A percentile compares a stretch with the other conserved stretches of the same genome.
These are phyloP conservation scores for Dermochelys coriacea DNA, from an alignment of 2,797 vertebrate species.

Conservation along the genomic window DNA sequence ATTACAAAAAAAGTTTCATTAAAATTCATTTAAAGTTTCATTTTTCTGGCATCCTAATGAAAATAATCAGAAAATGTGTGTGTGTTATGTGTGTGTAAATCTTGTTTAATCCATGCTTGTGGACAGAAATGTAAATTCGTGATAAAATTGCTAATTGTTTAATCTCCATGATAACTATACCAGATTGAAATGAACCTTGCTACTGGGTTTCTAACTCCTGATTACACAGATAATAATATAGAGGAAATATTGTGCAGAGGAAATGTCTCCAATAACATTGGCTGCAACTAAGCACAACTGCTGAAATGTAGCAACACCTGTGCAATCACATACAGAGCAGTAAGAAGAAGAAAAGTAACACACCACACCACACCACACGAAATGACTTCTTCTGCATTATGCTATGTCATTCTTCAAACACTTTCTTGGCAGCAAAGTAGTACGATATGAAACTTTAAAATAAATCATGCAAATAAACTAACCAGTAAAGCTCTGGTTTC, in stretches of 20 bases:
- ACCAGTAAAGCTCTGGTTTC: not conserved
- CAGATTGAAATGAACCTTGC: not conserved
- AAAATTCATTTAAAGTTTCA: not conserved
- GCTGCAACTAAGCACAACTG: not conserved
- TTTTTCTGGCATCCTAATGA: constrained; percentile 24
- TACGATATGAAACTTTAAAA: no score
- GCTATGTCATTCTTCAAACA: no score
- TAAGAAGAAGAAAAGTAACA: not conserved
- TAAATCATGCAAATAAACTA: no score
- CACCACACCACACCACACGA: not conserved
- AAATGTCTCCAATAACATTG: not conserved
- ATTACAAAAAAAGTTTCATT: not conserved
- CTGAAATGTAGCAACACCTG: not conserved
- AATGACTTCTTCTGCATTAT: not conserved
- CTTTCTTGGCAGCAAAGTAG: no score
- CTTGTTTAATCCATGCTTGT: not conserved
- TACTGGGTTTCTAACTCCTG: not conserved
- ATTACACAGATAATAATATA: not conserved
- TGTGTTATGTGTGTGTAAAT: not conserved
- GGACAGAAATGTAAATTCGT: not conserved
- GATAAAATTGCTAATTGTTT: not conserved
- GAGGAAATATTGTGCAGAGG: not conserved
- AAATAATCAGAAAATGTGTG: not conserved
- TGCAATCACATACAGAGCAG: not conserved
- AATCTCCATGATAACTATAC: not conserved